Evolutionary conservation across 2,797 vertebrate species (phyloP).

Genomic region (Epinephelus awoara): DNA sequence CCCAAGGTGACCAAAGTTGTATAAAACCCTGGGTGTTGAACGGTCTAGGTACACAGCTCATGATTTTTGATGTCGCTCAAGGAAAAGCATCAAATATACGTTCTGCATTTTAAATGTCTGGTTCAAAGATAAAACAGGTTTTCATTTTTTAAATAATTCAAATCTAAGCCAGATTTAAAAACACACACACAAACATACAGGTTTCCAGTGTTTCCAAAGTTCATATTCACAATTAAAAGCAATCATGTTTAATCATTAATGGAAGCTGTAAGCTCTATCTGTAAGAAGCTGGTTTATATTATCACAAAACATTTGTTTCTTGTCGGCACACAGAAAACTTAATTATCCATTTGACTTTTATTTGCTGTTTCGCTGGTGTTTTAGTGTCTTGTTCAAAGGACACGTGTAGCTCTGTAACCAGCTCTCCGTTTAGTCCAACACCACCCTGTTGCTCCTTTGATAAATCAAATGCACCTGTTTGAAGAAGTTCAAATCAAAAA

Average conservation of each 20-base stretch:
- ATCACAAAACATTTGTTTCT: neutral
- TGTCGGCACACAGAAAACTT: neutral
- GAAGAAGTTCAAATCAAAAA: neutral
- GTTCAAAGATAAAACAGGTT: slow-evolving; percentile 9
- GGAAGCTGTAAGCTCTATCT: neutral
- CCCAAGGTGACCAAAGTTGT: neutral
- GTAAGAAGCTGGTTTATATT: neutral
- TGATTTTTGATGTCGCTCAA: neutral
- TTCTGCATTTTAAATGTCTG: neutral
- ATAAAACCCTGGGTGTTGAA: neutral
- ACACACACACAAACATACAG: neutral
- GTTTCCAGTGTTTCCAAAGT: slow-evolving; percentile 19
- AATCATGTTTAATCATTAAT: no score
- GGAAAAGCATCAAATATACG: neutral
- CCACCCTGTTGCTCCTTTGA: neutral
- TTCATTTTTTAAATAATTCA: neutral
- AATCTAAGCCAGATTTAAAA: neutral
- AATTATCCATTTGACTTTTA: neutral
- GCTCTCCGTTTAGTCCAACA: neutral
- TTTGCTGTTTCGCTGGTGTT: slow-evolving; percentile 26
- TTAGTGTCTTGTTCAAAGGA: neutral
- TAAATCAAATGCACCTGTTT: neutral
- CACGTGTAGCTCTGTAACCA: neutral
- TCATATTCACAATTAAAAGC: no score
- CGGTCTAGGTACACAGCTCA: neutral